Evolutionary conservation across 2,888 invertebrate genomes (phyloP), one percentile per base, ranked within the genome.

Genomic region (Scelioninae gen. 1): DNA sequence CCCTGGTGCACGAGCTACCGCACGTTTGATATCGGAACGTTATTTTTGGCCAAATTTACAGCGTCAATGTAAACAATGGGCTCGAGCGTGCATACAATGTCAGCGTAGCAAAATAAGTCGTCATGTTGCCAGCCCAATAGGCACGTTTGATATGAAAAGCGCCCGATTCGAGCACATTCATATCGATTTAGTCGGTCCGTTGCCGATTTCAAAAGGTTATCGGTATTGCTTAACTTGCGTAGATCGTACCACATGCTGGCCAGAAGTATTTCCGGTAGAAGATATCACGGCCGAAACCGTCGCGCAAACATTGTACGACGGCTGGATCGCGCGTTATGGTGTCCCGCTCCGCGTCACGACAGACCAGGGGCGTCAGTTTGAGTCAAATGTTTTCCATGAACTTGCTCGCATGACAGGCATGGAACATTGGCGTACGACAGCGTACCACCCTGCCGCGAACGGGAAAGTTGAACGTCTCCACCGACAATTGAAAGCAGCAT

Each of bases 1-100:
- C 63, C 87, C 87, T 6, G 88, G 88, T 0, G 69, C 80, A 0
- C 84, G 84, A 3, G 84, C 85, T 0, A 88, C 89, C 0, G 63
- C 66, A 0, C 87, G 86, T n/a, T 40, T 92, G 0, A 85, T 93
- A 0, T 58, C 88, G 0, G 51, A 90, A 32, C 85, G 90, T 0
- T 92, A 87, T 49, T 89, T 92, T 0, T 92, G 92, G 92, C 92
- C 91, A 0, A 85, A 84, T 0, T 86, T 93, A 0, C 86, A 89
- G 0, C 82, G 77, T 7, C 90, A 93, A 51, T 89, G 88, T 56
- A 60, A 86, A 0, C 43, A 82, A 0, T 92, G 91, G 92, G 83
- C 89, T 0, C 85, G 83, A 5, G 65, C 51, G 13, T 51, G 65
- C n/a, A n/a, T n/a, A 0, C 71, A 65, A 9, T 55, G 66, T 23